These are phyloP conservation scores for Craterocephalus amniculus DNA, from an alignment of 2,797 vertebrate species.

Conservation along the genomic window DNA sequence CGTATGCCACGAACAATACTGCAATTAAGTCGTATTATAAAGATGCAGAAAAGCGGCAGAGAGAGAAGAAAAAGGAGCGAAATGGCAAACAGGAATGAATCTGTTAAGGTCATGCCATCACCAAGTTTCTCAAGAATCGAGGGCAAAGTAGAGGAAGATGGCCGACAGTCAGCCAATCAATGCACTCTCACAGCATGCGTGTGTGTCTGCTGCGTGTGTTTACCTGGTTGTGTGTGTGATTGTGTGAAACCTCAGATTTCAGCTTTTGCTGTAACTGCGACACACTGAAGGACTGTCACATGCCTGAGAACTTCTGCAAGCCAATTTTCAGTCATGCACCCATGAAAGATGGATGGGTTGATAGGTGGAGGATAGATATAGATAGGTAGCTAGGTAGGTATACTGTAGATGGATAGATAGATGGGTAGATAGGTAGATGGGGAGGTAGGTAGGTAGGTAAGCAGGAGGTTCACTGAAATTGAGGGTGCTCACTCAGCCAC, in stretches of 20 bases:
- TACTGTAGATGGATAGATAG: too few species aligned
- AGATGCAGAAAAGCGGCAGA: conserved; percentile 22
- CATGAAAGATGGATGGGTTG: too few species aligned
- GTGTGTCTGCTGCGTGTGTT: conserved; percentile 17
- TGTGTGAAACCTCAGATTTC: conserved; percentile 37
- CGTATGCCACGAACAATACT: neutral
- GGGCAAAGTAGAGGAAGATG: conserved; percentile 49
- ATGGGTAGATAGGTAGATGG: too few species aligned
- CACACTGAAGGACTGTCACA: conserved; percentile 52
- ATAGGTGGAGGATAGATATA: too few species aligned
- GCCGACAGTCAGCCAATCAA: conserved; percentile 68
- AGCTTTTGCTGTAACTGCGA: conserved; percentile 32
- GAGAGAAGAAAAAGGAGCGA: conserved; percentile 22
- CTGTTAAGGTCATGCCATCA: conserved; percentile 40
- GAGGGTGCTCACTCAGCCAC: too few species aligned
- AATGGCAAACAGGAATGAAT: conserved; percentile 31
- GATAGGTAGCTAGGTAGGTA: too few species aligned
- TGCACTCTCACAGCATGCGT: conserved; percentile 57
- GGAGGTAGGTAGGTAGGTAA: too few species aligned
- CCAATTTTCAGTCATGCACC: too few species aligned
- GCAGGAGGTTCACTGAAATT: too few species aligned
- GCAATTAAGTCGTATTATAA: conserved; percentile 10
- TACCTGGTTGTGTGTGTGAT: conserved; percentile 8
- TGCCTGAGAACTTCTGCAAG: conserved; percentile 26
- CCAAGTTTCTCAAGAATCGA: conserved; percentile 59